Evolutionary conservation across 2,888 invertebrate genomes (phyloP), one percentile per base, ranked within the genome.

Genomic region (Acanthosoma haemorrhoidale): DNA sequence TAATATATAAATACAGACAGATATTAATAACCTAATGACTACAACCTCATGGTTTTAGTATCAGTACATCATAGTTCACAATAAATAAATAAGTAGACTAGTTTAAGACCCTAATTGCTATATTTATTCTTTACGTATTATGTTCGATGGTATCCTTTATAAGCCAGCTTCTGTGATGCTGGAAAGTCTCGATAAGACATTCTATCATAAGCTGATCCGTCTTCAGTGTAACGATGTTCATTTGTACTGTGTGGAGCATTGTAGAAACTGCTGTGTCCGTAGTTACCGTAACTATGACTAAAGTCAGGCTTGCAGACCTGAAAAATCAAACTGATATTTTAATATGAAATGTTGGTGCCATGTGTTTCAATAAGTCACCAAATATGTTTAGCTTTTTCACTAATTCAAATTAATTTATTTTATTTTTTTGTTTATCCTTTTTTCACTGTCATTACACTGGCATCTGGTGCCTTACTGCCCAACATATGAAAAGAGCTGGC

Each of bases 201-300:
- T 57, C 72, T 63, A 6, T 71, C 39, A 11, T 73, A 71, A 18
- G 69, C 66, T 25, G 68, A 15, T 34, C 51, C 58, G 11, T 61
- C 32, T 31, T 57, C 25, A 16, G 31, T 9, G 41, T 70, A 72
- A 57, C 64, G 66, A 57, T 64, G 72, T 59, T 68, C 32, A 29
- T 58, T 18, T 2, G n/a, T n/a, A 68, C 74, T 88, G 0, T 88
- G 86, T 0, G 87, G 86, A 77, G 91, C 91, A 76, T 90, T 87
- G 72, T 81, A 80, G 75, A 80, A 81, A 71, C 76, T 78, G 68
- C 79, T 79, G 72, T 78, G 77, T 1, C 79, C 79, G 71, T 80
- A 80, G 61, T 77, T 79, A 0, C 83, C 82, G 74, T 80, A 81
- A 0, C 84, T 84, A 1, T 86, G 86, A 9, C 75, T 75, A 8